Evolutionary conservation across 2,797 vertebrate species (phyloP).

Genomic region (Oryzias sinensis): DNA sequence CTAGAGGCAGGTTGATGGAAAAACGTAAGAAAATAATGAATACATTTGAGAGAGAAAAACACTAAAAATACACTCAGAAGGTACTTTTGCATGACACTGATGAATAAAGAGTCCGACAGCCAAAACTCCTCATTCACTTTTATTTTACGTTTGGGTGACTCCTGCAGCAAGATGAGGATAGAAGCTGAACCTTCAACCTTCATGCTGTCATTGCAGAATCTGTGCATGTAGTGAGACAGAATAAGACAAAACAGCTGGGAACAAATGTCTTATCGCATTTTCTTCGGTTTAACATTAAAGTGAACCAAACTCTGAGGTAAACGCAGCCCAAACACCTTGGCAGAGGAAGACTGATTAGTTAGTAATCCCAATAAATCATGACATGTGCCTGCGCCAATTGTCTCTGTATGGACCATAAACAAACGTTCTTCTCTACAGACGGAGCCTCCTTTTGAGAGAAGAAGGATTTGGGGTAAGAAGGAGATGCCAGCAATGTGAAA

Average conservation of each 20-base stretch:
- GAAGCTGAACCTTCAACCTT: constrained; percentile 5
- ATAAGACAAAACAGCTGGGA: constrained; percentile 30
- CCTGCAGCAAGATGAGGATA: constrained; percentile 1
- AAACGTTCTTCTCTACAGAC: constrained; percentile 46
- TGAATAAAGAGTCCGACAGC: constrained; percentile 15
- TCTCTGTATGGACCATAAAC: constrained; percentile 59
- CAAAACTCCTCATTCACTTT: constrained; percentile 9
- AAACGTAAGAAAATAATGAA: constrained; percentile 6
- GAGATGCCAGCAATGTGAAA: constrained; percentile 67
- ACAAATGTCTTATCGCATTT: constrained; percentile 43
- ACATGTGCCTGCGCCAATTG: constrained; percentile 69
- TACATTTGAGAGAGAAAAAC: not conserved
- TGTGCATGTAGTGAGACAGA: constrained; percentile 34
- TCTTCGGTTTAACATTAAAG: constrained; percentile 29
- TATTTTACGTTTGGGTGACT: constrained; percentile 7
- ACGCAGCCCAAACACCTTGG: constrained; percentile 32
- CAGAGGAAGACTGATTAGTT: constrained; percentile 52
- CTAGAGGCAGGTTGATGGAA: constrained; percentile 1
- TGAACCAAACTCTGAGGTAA: constrained; percentile 46
- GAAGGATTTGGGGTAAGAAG: constrained; percentile 59
- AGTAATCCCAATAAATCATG: constrained; percentile 47
- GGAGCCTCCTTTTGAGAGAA: constrained; percentile 59
- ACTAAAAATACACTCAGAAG: constrained; percentile 19
- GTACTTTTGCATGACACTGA: constrained; percentile 14
- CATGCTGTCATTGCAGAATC: constrained; percentile 36